phyloP scores from a whole-genome alignment of 2,888 invertebrate genomes.

The Troglohyphantes excavatus region DNA sequence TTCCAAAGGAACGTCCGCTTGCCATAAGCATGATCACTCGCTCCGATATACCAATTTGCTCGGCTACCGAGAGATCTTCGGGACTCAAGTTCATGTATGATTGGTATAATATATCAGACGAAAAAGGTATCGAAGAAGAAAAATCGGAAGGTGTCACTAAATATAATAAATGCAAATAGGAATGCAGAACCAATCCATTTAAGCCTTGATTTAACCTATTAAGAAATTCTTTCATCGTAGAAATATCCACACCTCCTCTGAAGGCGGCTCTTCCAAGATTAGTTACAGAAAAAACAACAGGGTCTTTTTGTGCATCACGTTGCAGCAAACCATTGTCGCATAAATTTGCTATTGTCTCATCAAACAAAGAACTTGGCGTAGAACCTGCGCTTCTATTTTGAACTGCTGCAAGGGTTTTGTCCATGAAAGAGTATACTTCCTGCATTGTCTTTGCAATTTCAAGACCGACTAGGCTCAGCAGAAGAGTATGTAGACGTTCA shows the following conservation, averaged over 20 bases:
- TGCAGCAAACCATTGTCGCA: conserved; percentile 47
- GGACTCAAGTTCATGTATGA: conserved; percentile 87
- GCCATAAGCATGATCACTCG: conserved; percentile 87
- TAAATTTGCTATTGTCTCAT: conserved; percentile 44
- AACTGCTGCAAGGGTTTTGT: conserved; percentile 87
- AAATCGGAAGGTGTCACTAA: conserved; percentile 91
- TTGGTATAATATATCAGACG: conserved; percentile 85
- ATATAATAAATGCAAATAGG: conserved; percentile 93
- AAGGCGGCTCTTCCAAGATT: conserved; percentile 90
- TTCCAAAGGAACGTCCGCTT: conserved; percentile 87
- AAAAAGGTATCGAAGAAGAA: conserved; percentile 85
- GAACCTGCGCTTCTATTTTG: conserved; percentile 83
- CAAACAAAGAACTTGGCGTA: conserved; percentile 44
- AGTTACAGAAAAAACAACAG: conserved; percentile 81
- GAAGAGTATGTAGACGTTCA: conserved; percentile 85
- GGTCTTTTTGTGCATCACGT: not conserved
- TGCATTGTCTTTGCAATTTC: conserved; percentile 84
- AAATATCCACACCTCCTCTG: conserved; percentile 92
- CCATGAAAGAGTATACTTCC: conserved; percentile 85
- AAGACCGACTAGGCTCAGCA: conserved; percentile 88
- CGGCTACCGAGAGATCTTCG: conserved; percentile 88
- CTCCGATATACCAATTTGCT: conserved; percentile 90
- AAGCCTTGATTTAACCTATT: conserved; percentile 89
- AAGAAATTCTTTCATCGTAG: conserved; percentile 88
- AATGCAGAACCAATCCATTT: conserved; percentile 89